Percentiles rank a stretch among this genome's conserved stretches.
These are phyloP conservation scores for Cynodonichthys magdalenae DNA, from an alignment of 2,797 vertebrate genomes.

Conservation along the genomic window DNA sequence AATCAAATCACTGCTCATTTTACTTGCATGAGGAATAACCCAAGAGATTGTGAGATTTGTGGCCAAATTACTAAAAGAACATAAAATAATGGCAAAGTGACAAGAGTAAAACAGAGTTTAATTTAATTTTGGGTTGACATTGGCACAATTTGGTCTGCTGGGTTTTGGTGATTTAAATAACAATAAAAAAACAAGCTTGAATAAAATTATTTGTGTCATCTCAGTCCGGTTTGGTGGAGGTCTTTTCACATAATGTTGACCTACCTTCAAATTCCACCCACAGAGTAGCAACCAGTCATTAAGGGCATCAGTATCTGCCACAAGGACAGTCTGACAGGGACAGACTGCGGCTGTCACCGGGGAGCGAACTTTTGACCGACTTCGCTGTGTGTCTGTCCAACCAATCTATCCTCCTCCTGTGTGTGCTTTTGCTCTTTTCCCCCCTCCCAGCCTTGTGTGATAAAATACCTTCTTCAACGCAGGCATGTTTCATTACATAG, in stretches of 20 bases:
- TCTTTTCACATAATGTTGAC: constrained; percentile 1
- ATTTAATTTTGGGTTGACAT: constrained; percentile 26
- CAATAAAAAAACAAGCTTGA: not conserved
- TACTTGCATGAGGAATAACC: constrained; percentile 3
- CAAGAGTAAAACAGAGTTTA: constrained; percentile 6
- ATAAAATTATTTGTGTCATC: not conserved
- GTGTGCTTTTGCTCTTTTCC: constrained; percentile 10
- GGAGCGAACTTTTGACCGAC: constrained; percentile 61
- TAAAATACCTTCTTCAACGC: constrained; percentile 13
- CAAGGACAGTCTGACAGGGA: constrained; percentile 64
- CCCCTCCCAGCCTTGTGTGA: constrained; percentile 10
- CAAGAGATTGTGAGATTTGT: not conserved
- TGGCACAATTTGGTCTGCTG: constrained; percentile 8
- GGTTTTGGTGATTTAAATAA: not conserved
- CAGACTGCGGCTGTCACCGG: constrained; percentile 52
- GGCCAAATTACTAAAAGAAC: constrained; percentile 20
- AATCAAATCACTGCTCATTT: constrained; percentile 5
- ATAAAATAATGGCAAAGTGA: constrained; percentile 21
- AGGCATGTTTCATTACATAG: constrained; percentile 20
- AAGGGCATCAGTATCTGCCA: constrained; percentile 57
- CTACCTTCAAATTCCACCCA: constrained; percentile 17
- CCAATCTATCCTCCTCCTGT: constrained; percentile 40
- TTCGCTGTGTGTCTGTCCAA: constrained; percentile 39
- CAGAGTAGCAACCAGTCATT: constrained; percentile 45
- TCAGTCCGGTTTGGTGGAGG: not conserved